Base-by-base conservation (phyloP, 2,888 invertebrate species). In the Fragum whitleyi region DNA sequence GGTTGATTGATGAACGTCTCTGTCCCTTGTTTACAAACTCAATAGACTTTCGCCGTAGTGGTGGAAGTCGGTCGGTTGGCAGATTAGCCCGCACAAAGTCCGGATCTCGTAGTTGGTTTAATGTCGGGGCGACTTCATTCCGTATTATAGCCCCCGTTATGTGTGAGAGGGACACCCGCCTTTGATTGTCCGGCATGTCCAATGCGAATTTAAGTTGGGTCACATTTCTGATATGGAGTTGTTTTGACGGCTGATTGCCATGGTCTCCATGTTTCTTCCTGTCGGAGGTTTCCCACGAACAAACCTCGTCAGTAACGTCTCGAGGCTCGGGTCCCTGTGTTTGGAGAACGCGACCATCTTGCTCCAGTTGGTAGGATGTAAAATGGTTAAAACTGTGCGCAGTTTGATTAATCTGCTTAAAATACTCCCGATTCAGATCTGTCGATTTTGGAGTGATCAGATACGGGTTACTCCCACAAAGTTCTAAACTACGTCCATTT, bases 201-300 rank as follows among this genome's bases (percentile, higher is more conserved):
- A 82, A 57, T 21, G 79, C 79, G 21, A 79, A 65, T 51, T 79
- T 78, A 6, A 82, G 76, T 29, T 76, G 78, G 59, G 70, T 79
- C 7, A 82, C 79, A 53, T 82, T 82, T 7, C 78, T 59, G 21
- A 69, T 61, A 53, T 82, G 82, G 7, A 79, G 75, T 14, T 78
- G 76, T 47, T 72, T 78, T 9, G 61, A 61, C 2, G 68, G 42
- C 6, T 29, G 28, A 9, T 47, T 47, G 5, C n/a, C 47, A 23
- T 21, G 11, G 1, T 14, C 29, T 9, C n/a, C 23, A 9, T 36
- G 28, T 51, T 51, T 42, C 32, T 32, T 47, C 62, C 59, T 26
- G 14, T 16, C 32, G 26, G 21, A 16, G 1, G 32, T 55, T 5
- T 68, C 57, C 39, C 26, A 39, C 1, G 26, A 28, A 11, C 47